Conservation (phyloP, 2,888 invertebrate genomes). For the Xestia c-nigrum region DNA sequence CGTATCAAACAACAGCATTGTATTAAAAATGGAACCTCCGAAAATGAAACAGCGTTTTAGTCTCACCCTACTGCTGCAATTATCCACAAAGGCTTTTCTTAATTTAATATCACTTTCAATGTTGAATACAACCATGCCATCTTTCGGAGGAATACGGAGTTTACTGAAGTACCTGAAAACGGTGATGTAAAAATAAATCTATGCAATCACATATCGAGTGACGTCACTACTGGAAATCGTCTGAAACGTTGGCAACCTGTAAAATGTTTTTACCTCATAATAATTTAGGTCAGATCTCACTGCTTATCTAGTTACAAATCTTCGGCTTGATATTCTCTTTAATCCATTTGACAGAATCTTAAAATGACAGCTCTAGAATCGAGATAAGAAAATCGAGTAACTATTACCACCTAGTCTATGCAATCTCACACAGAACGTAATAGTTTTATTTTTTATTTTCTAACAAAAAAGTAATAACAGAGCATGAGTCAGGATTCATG, state of each 20-base stretch:
- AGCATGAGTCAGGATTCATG: slow-evolving; percentile 80
- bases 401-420: slow-evolving; percentile 48
- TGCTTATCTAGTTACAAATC: slow-evolving; percentile 22
- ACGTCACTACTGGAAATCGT: background rate
- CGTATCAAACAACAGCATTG: background rate
- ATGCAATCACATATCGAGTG: background rate
- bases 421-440: slow-evolving; percentile 59
- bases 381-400: slow-evolving; percentile 59
- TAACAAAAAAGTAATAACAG: slow-evolving; percentile 81
- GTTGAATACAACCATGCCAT: background rate
- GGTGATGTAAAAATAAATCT: slow-evolving; percentile 10
- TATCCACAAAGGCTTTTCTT: background rate
- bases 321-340: slow-evolving; percentile 15
- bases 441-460: slow-evolving; percentile 74
- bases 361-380: slow-evolving; percentile 44
- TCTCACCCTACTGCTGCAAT: background rate
- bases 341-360: slow-evolving; percentile 32
- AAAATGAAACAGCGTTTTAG: background rate
- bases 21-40: background rate
- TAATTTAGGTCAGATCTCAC: slow-evolving; percentile 25
- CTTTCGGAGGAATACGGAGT: background rate
- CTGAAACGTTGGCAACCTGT: background rate
- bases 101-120: background rate
- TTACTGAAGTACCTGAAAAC: background rate
- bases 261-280: slow-evolving; percentile 6